phyloP scores from a whole-genome alignment of 2,797 vertebrate genomes.

The Danio tinwini region DNA sequence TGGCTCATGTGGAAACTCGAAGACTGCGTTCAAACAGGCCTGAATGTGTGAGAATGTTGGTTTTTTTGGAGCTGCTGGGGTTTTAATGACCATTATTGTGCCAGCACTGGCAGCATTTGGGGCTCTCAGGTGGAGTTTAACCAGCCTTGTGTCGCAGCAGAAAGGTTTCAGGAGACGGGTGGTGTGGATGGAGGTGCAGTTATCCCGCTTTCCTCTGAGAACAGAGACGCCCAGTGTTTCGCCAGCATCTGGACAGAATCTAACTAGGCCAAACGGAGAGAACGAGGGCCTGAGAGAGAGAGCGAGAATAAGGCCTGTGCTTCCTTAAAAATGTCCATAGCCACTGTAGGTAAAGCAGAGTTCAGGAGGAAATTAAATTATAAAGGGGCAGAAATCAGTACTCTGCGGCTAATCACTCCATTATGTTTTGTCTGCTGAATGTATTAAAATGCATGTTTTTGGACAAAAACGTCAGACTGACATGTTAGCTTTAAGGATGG shows the following conservation, averaged over 20 bases:
- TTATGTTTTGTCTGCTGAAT: slow-evolving; percentile 62
- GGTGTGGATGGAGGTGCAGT: slow-evolving; percentile 24
- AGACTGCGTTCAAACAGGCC: slow-evolving; percentile 14
- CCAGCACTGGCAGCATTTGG: slow-evolving; percentile 62
- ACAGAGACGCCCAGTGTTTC: slow-evolving; percentile 67
- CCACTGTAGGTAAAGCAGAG: slow-evolving; percentile 64
- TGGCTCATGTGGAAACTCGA: slow-evolving; percentile 1
- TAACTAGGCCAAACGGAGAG: slow-evolving; percentile 45
- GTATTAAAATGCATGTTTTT: slow-evolving; percentile 31
- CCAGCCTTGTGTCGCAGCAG: slow-evolving; percentile 29
- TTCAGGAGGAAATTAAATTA: slow-evolving; percentile 73
- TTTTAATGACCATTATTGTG: slow-evolving; percentile 43
- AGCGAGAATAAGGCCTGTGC: not conserved
- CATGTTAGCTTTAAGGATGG: slow-evolving; percentile 16
- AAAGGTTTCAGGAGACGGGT: slow-evolving; percentile 51
- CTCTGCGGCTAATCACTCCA: slow-evolving; percentile 59
- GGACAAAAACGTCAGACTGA: slow-evolving; percentile 35
- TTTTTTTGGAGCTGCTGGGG: slow-evolving; percentile 26
- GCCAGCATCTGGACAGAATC: slow-evolving; percentile 65
- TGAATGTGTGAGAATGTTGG: slow-evolving; percentile 32
- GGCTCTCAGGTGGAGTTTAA: slow-evolving; percentile 62
- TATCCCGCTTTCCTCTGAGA: slow-evolving; percentile 43
- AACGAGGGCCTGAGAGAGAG: slow-evolving; percentile 43
- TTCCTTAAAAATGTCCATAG: slow-evolving; percentile 40
- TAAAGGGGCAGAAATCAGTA: slow-evolving; percentile 55